Evolutionary conservation across 2,113 vertebrate genomes (phyloP), one percentile per base, ranked within the genome.

Genomic region (Thamnophis sirtalis): DNA sequence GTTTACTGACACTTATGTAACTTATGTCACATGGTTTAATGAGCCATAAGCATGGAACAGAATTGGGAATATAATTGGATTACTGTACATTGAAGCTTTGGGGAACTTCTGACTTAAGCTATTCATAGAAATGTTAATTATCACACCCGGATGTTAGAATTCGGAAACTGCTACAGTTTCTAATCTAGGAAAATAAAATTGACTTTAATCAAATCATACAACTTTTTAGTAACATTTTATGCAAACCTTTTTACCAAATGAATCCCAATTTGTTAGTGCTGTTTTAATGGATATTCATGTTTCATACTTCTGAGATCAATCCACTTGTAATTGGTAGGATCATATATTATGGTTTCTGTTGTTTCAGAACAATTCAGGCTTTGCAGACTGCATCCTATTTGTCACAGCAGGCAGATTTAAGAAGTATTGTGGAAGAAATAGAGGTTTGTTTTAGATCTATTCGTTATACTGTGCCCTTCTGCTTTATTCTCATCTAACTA

Each of bases 351-450:
- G 68, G 60, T 92, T 95, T 92, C 94, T 94, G 68, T 94, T 94
- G 58, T 94, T 97, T 90, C 97, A 99, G 99, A 43, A 99, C 99
- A 28, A 98, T 98, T 54, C 97, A 98, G 93, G 99, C 99, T 87
- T 97, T 99, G 95, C 98, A 98, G 94, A 98, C 98, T 0, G 99
- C 99, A 4, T 98, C 99, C 50, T 97, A 98, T 84, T 98, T 99
- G 80, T 99, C 99, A 93, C 98, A 99, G 96, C 98, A 99, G 95
- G 98, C 98, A 38, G 98, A 99, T 92, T 97, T 99, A 0, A 98
- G 98, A 90, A 97, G 97, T 93, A 99, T 99, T 51, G 97, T 99
- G 93, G 99, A 99, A 93, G 99, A 99, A 95, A 99, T 99, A 87
- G 99, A 99, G 98, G 99, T 99, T 84, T 53, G 84, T 89, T 28